Percentiles rank a stretch among this genome's conserved stretches.
These are phyloP conservation scores for Drosophila simulans DNA, from an alignment of 1,140 invertebrate species.

Conservation along the genomic window DNA sequence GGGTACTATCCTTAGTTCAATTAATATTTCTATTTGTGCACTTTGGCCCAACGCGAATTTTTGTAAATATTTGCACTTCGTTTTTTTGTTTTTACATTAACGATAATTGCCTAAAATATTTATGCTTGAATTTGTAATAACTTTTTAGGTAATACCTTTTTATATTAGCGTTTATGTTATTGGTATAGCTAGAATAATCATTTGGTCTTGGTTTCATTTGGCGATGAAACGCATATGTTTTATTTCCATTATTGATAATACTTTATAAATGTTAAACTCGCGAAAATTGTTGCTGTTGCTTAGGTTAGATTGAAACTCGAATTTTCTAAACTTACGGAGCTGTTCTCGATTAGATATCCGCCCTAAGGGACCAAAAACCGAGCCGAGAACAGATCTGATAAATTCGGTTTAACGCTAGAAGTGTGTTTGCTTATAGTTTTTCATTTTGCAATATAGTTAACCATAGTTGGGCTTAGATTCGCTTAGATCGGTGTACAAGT, in stretches of 20 bases:
- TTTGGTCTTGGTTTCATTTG: slow-evolving; percentile 65
- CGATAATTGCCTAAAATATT: slow-evolving; percentile 41
- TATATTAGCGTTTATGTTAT: slow-evolving; percentile 25
- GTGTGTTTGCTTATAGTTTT: slow-evolving; percentile 41
- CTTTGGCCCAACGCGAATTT: slow-evolving; percentile 48
- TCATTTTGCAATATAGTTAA: slow-evolving; percentile 31
- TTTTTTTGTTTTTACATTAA: slow-evolving; percentile 27
- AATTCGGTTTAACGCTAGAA: slow-evolving; percentile 79
- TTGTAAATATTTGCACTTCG: slow-evolving; percentile 78
- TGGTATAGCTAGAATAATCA: slow-evolving; percentile 44
- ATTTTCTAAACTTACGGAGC: slow-evolving; percentile 63
- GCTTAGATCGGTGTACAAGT: slow-evolving; percentile 72
- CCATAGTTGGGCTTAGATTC: slow-evolving; percentile 44
- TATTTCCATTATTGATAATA: slow-evolving; percentile 67
- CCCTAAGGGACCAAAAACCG: neutral
- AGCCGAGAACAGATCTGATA: slow-evolving; percentile 46
- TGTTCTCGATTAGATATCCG: slow-evolving; percentile 29
- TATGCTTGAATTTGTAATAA: slow-evolving; percentile 40
- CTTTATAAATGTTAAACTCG: slow-evolving; percentile 69
- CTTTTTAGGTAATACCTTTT: slow-evolving; percentile 29
- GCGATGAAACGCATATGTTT: slow-evolving; percentile 54
- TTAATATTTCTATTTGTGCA: slow-evolving; percentile 23
- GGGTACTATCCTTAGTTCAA: slow-evolving; percentile 22
- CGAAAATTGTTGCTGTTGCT: slow-evolving; percentile 75
- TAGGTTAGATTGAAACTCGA: slow-evolving; percentile 75